Evolutionary conservation across 2,113 vertebrate genomes (phyloP).

Genomic region (Motacilla tschutschensis): DNA sequence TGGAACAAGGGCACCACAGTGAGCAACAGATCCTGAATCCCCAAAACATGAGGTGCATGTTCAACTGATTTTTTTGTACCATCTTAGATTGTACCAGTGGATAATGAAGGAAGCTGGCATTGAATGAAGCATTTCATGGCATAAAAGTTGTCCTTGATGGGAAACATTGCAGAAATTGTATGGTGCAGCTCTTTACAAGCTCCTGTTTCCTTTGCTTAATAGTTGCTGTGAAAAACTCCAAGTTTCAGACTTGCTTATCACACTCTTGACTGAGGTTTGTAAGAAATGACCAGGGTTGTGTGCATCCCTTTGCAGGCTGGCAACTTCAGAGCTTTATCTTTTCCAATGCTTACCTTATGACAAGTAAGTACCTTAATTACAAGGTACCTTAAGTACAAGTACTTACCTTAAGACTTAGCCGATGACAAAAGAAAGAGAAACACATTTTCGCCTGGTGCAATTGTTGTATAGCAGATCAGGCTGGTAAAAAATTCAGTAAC

Average conservation of each 20-base stretch:
- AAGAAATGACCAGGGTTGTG: neutral
- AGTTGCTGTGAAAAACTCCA: neutral
- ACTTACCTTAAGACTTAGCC: neutral
- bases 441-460: neutral
- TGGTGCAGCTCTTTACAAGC: neutral
- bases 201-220: neutral
- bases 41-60: fast-evolving
- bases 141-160: neutral
- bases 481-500: neutral
- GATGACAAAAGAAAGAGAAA: neutral
- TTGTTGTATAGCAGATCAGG: neutral
- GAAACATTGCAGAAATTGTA: neutral
- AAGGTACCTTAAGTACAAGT: no score
- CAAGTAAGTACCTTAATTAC: no score
- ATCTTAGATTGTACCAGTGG: neutral
- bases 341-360: neutral
- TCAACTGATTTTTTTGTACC: neutral
- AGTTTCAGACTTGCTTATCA: neutral
- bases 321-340: neutral
- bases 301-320: neutral
- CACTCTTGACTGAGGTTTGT: neutral
- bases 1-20: neutral
- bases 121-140: neutral
- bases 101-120: neutral
- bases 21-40: neutral